Conservation (phyloP, 1,140 invertebrate genomes). For the Idris sp. region DNA sequence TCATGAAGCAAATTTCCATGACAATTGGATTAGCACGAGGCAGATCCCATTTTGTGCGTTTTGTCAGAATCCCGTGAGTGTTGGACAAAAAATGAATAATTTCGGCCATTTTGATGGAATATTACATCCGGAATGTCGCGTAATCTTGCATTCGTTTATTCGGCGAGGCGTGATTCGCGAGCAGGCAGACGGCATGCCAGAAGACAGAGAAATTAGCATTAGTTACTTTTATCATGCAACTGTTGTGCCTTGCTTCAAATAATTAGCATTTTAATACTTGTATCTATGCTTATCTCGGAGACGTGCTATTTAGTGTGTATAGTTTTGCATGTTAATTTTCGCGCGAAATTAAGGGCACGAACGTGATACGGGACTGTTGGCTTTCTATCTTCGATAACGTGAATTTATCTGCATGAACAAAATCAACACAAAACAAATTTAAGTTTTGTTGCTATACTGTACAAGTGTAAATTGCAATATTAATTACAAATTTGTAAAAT, state of each 20-base stretch:
- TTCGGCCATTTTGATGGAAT: slow-evolving; percentile 18
- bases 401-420: slow-evolving; percentile 32
- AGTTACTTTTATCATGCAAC: slow-evolving; percentile 67
- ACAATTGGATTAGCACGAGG: slow-evolving; percentile 17
- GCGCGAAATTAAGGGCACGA: slow-evolving; percentile 64
- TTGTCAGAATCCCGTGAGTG: slow-evolving; percentile 3
- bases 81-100: slow-evolving; percentile 30
- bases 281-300: slow-evolving; percentile 68
- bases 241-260: slow-evolving; percentile 65
- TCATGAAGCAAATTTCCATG: slow-evolving; percentile 31
- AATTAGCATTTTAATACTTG: slow-evolving; percentile 72
- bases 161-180: slow-evolving; percentile 15
- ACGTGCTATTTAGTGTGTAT: slow-evolving; percentile 53
- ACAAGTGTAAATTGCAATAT: no score
- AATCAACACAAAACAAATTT: no score
- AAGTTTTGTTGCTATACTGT: no score
- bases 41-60: slow-evolving; percentile 8
- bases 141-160: slow-evolving; percentile 44
- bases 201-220: slow-evolving; percentile 61
- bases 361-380: slow-evolving; percentile 46
- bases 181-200: background rate
- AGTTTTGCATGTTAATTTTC: slow-evolving; percentile 70
- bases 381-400: slow-evolving; percentile 32
- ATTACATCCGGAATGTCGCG: slow-evolving; percentile 32
- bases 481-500: no score